Base-by-base conservation (phyloP, 2,797 vertebrate species). In the Enteromius radiatus region DNA sequence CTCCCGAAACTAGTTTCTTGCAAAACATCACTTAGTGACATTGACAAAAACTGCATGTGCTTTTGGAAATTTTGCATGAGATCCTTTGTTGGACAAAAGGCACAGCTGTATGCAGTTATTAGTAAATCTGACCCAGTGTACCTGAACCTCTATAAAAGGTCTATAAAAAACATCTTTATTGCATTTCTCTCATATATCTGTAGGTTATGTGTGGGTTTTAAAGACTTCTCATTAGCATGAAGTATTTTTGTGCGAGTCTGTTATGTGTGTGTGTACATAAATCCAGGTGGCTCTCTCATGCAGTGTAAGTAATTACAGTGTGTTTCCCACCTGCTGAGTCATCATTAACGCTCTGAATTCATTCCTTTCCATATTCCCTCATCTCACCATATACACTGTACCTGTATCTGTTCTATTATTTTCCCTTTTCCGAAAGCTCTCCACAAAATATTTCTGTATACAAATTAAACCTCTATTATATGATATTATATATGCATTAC, bases 221-320 rank as follows among this genome's bases (percentile, higher is more conserved):
- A 49, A 36, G 19, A 26, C 28, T n/a, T 56, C 5, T 26, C 15
- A n/a, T 33, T 31, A 49, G 36, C 26, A 41, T 17, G 11, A 38
- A 43, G 47, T 3, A 28, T 59, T 17, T 68, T 11, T 26, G 21
- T 19, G n/a, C 8, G 56, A 19, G n/a, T 81, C 12, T 71, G 9
- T 76, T 43, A 23, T 65, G 33, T 56, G 11, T 82, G 59, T 68
- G 38, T 81, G 31, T n/a, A 64, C 47, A n/a, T 73, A 41, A 14
- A 54, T 84, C 82, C 0, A 84, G 63, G 85, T 61, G 41, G 68
- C 43, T 49, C 28, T 87, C 59, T 86, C 59, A 75, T 49, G 59
- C 21, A 70, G 90, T 69, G 78, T 86, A 90, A 59, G 76, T 87
- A 92, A 91, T 91, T 90, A 69, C 43, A 63, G 63, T 81, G 84